phyloP scores from a whole-genome alignment of 2,113 vertebrate genomes.

The Phocoena sinus region DNA sequence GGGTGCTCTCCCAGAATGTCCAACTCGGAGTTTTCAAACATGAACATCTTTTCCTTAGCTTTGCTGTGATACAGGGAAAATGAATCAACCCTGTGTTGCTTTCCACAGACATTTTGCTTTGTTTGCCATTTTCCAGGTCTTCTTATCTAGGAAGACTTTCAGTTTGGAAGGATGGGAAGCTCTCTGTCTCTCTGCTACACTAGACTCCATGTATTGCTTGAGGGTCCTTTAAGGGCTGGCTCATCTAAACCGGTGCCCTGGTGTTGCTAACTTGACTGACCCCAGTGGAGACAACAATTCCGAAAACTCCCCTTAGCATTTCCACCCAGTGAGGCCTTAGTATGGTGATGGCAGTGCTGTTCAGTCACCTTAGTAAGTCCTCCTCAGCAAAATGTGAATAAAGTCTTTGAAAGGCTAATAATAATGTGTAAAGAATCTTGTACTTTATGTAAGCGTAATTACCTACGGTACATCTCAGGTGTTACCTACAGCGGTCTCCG shows the following conservation, averaged over 20 bases:
- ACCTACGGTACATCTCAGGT: not conserved
- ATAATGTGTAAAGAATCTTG: not conserved
- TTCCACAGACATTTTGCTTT: not conserved
- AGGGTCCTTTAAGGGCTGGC: not conserved
- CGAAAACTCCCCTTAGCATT: not conserved
- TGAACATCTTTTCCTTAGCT: not conserved
- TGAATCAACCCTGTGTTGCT: not conserved
- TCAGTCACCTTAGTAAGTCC: not conserved
- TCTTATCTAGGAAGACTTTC: not conserved
- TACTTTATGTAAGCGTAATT: not conserved
- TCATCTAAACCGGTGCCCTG: not conserved
- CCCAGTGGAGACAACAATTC: not conserved
- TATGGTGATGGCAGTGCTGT: rapidly evolving
- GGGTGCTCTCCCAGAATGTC: not conserved
- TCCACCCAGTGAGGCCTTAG: not conserved
- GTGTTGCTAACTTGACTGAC: not conserved
- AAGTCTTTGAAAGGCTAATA: not conserved
- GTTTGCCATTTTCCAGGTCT: not conserved
- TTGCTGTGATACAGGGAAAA: not conserved
- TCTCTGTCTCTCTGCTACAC: not conserved
- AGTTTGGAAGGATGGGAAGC: not conserved
- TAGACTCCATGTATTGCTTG: not conserved
- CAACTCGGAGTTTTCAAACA: not conserved
- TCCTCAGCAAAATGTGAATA: not conserved
- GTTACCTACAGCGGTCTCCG: not conserved